Evolutionary conservation across 2,797 vertebrate species (phyloP).

Genomic region (Muscicapa striata): DNA sequence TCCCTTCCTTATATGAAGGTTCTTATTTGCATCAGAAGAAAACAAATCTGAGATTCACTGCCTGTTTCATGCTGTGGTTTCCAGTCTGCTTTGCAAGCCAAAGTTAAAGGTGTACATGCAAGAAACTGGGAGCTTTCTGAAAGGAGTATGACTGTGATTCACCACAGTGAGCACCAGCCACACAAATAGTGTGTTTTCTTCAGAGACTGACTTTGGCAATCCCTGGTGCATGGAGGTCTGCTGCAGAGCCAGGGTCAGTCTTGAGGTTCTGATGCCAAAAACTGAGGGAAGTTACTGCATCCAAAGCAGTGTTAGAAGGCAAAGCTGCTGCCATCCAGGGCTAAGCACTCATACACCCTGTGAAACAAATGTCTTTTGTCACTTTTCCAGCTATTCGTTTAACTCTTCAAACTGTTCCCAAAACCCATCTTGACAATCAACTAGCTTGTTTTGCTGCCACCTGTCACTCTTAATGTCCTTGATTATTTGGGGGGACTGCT

Average conservation of each 20-base stretch:
- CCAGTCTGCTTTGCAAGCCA: background rate
- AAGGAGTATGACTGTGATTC: background rate
- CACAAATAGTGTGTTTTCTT: background rate
- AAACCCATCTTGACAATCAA: background rate
- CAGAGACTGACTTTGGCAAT: background rate
- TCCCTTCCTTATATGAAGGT: background rate
- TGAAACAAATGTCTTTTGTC: background rate
- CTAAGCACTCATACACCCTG: background rate
- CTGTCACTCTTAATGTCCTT: background rate
- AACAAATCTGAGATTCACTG: background rate
- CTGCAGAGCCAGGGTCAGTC: background rate
- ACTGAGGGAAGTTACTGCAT: background rate
- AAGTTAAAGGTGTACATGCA: background rate
- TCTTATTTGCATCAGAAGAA: background rate
- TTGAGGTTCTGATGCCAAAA: background rate
- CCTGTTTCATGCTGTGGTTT: background rate
- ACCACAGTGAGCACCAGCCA: background rate
- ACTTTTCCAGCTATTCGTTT: background rate
- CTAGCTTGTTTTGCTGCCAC: background rate
- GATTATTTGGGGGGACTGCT: background rate
- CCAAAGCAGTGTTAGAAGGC: background rate
- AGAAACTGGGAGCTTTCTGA: background rate
- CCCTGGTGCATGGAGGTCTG: background rate
- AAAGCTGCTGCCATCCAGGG: background rate
- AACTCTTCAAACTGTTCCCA: background rate